phyloP scores from a whole-genome alignment of 2,113 vertebrate genomes.

The Dipodomys spectabilis region DNA sequence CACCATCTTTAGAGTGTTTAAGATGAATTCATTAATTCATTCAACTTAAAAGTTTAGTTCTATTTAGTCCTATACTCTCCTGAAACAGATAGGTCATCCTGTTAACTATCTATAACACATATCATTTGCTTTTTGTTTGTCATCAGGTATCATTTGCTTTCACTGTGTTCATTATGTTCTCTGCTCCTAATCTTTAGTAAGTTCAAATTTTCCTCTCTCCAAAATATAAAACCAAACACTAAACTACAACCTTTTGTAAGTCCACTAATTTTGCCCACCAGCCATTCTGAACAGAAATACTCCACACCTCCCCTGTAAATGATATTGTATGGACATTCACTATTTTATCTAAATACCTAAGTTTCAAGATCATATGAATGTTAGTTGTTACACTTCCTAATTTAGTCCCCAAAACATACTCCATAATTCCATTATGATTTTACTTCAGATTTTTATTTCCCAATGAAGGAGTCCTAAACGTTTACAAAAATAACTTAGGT shows the following conservation, averaged over 20 bases:
- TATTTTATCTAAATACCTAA: background rate
- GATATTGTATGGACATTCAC: background rate
- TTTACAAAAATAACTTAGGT: background rate
- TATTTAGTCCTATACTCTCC: slow-evolving; percentile 35
- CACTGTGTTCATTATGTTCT: slow-evolving; percentile 31
- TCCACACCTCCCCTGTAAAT: background rate
- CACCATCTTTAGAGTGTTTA: background rate
- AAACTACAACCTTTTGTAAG: background rate
- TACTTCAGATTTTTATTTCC: slow-evolving; percentile 50
- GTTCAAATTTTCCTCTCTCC: slow-evolving; percentile 22
- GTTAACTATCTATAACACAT: background rate
- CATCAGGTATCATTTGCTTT: background rate
- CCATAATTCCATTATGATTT: background rate
- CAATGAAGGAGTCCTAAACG: background rate
- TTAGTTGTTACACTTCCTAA: background rate
- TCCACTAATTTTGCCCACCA: background rate
- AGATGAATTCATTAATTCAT: slow-evolving; percentile 31
- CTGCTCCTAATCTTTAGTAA: background rate
- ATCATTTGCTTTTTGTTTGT: background rate
- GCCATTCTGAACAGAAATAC: background rate
- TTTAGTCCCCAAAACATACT: background rate
- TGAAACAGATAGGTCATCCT: background rate
- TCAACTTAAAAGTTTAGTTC: background rate
- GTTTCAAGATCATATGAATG: slow-evolving; percentile 3
- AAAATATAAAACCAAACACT: slow-evolving; percentile 43